These are phyloP conservation scores for Xiphorhynchus erythropygius DNA, from an alignment of 2,797 vertebrate genomes.

Conservation along the genomic window DNA sequence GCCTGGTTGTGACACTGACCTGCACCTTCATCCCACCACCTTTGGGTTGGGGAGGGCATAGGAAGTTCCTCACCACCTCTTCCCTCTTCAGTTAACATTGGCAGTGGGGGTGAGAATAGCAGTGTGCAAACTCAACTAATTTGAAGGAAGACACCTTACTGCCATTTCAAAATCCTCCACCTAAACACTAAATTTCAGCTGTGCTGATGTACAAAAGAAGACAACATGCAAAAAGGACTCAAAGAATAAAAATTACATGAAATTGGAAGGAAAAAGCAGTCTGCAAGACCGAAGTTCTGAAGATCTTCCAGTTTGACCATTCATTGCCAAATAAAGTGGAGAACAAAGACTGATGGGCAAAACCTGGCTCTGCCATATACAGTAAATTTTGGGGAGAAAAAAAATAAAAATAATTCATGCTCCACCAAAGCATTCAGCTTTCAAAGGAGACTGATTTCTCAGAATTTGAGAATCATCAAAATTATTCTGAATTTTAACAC, in stretches of 20 bases:
- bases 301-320: background rate
- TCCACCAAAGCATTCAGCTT: background rate
- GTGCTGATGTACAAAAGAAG: background rate
- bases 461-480: background rate
- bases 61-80: background rate
- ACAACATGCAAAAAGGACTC: background rate
- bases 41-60: background rate
- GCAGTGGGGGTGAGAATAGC: background rate
- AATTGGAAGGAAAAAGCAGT: background rate
- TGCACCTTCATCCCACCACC: background rate
- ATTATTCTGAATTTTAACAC: background rate
- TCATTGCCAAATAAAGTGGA: background rate
- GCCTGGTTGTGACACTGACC: background rate
- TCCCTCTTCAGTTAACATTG: background rate
- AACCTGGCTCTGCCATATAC: background rate
- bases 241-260: background rate
- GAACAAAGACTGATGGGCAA: background rate
- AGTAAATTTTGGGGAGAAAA: background rate
- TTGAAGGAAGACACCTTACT: background rate
- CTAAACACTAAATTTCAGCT: background rate
- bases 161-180: background rate
- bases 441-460: background rate
- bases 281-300: background rate
- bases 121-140: background rate
- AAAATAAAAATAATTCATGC: background rate